A percentile compares a stretch with the other conserved stretches of the same genome.
These are phyloP conservation scores for Ecliptopera silaceata DNA, from an alignment of 2,888 invertebrate genomes.

Conservation along the genomic window DNA sequence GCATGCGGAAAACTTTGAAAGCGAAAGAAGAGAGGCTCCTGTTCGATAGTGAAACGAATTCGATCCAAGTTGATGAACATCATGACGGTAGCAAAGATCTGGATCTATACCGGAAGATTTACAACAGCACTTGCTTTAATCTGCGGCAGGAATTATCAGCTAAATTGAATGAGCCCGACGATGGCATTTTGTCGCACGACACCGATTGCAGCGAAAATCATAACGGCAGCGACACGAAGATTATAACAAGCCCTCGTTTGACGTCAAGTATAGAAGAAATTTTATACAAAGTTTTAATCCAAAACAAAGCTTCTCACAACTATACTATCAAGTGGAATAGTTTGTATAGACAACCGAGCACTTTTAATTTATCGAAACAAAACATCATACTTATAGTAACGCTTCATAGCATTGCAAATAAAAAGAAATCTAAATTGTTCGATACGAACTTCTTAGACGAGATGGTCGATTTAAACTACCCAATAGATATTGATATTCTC, in stretches of 20 bases:
- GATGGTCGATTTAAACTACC: constrained; percentile 42
- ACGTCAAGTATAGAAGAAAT: constrained; percentile 41
- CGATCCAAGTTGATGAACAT: constrained; percentile 36
- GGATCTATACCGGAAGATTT: constrained; percentile 59
- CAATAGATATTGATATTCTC: constrained; percentile 62
- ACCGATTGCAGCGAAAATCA: constrained; percentile 31
- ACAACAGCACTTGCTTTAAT: constrained; percentile 62
- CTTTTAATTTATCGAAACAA: constrained; percentile 37
- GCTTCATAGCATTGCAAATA: constrained; percentile 38
- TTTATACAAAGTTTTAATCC: constrained; percentile 55
- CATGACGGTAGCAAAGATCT: constrained; percentile 41
- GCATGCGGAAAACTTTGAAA: constrained; percentile 60
- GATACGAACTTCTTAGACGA: constrained; percentile 45
- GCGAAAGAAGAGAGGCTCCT: constrained; percentile 44
- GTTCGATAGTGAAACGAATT: constrained; percentile 40
- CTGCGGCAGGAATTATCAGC: constrained; percentile 49
- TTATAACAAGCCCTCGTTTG: constrained; percentile 12
- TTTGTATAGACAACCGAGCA: constrained; percentile 45
- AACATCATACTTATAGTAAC: constrained; percentile 64
- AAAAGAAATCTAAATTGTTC: constrained; percentile 26
- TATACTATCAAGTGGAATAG: constrained; percentile 58
- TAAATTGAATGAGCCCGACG: constrained; percentile 39
- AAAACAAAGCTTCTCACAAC: constrained; percentile 51
- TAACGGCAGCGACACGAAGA: constrained; percentile 29
- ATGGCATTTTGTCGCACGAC: constrained; percentile 23